Percentiles rank a stretch among this genome's conserved stretches.
Evolutionary conservation across 2,888 invertebrate genomes (phyloP).

Genomic region (Nasonia oneida): DNA sequence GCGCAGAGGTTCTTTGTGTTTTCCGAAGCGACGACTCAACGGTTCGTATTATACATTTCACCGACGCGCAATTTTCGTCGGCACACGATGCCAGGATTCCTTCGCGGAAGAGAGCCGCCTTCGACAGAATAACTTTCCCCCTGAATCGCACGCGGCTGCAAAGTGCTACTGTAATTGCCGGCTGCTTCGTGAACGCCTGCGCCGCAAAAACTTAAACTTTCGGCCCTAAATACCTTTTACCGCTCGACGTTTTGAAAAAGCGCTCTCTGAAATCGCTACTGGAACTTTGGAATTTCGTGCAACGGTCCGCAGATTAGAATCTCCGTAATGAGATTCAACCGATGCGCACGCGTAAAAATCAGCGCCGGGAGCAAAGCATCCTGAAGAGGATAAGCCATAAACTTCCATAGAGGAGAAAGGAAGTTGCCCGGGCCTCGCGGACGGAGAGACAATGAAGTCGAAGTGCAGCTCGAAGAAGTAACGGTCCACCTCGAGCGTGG

Average conservation of each 20-base stretch:
- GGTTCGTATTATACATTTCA: not conserved
- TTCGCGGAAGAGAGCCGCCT: constrained; percentile 16
- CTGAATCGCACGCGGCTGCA: constrained; percentile 16
- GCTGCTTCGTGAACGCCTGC: not conserved
- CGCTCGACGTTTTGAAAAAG: not conserved
- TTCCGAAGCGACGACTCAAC: not conserved
- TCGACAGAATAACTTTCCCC: constrained; percentile 10
- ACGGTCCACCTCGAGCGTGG: not conserved
- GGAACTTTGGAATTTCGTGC: not conserved
- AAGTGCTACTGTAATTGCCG: not conserved
- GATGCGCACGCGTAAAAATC: not conserved
- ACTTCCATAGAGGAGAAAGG: not conserved
- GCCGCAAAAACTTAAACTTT: constrained; percentile 2
- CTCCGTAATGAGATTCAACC: not conserved
- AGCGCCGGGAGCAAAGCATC: not conserved
- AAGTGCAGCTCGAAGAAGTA: not conserved
- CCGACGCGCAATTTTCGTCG: not conserved
- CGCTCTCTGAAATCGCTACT: not conserved
- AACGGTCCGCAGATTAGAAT: not conserved
- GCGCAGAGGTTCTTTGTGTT: not conserved
- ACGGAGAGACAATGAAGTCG: constrained; percentile 19
- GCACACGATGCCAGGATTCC: not conserved
- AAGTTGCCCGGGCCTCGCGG: not conserved
- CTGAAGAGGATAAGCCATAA: not conserved
- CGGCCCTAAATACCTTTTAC: constrained; percentile 8